Conservation (phyloP, 2,113 vertebrate species). For the Notarius lentiginosus region DNA sequence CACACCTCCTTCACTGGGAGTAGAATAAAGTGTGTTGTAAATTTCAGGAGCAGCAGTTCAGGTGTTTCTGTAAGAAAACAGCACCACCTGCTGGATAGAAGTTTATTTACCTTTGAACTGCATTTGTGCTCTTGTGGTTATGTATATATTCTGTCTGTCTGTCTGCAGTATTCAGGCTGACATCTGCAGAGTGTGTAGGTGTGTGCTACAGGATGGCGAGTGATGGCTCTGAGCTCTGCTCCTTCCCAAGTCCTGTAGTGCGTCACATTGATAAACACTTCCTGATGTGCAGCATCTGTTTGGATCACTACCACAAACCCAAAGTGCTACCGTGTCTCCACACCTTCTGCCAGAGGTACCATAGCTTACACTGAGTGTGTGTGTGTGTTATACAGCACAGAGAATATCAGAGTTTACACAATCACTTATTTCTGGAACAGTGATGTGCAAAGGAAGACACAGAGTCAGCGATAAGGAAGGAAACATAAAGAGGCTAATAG, state of each 20-base stretch:
- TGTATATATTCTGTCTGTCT: constrained; percentile 1
- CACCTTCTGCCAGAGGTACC: constrained; percentile 89
- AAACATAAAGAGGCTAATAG: neutral
- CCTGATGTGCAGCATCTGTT: constrained; percentile 99
- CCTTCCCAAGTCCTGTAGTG: constrained; percentile 93
- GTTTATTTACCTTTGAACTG: neutral
- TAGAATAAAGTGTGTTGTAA: neutral
- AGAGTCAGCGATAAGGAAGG: neutral
- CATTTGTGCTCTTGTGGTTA: neutral
- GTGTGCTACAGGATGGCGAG: constrained; percentile 94
- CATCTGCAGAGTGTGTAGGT: constrained; percentile 66
- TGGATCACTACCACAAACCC: constrained; percentile 97
- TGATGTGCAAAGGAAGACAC: neutral
- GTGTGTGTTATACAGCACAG: neutral
- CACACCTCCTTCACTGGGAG: neutral
- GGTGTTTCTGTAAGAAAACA: neutral
- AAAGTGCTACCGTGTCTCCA: constrained; percentile 98
- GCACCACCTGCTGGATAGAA: neutral
- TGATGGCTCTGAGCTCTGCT: constrained; percentile 77
- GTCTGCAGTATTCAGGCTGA: constrained; percentile 80
- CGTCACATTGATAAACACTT: constrained; percentile 99
- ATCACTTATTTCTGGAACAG: neutral
- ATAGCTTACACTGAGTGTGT: neutral
- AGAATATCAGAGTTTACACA: neutral
- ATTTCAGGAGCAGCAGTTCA: neutral